Percentiles rank a stretch among this genome's conserved stretches.
Conservation (phyloP, 2,888 invertebrate genomes). For the Neoitamus cyanurus region DNA sequence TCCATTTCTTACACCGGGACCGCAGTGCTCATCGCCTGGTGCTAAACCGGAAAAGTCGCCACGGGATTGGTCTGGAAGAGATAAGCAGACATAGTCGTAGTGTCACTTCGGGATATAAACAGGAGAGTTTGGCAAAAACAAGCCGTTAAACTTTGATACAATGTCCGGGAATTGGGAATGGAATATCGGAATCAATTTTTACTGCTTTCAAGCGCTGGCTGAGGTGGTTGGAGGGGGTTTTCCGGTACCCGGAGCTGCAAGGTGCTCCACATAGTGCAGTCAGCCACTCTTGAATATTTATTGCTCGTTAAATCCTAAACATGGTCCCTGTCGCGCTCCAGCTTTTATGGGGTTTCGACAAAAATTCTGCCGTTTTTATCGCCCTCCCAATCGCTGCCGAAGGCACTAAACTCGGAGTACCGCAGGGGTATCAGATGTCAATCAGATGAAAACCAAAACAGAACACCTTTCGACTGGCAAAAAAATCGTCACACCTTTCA, state of each 20-base stretch:
- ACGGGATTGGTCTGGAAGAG: slow-evolving; percentile 54
- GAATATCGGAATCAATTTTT: slow-evolving; percentile 36
- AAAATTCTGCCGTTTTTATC: slow-evolving; percentile 26
- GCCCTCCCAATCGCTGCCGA: background rate
- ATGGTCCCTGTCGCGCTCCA: background rate
- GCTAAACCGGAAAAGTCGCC: slow-evolving; percentile 55
- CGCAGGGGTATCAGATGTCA: slow-evolving; percentile 43
- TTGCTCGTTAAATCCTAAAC: slow-evolving; percentile 40
- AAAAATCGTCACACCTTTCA: slow-evolving; percentile 8
- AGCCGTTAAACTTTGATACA: slow-evolving; percentile 38
- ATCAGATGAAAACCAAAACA: slow-evolving; percentile 36
- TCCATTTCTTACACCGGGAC: slow-evolving; percentile 54
- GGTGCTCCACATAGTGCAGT: slow-evolving; percentile 3
- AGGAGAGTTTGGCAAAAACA: background rate
- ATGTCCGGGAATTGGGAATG: background rate
- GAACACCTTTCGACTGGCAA: slow-evolving; percentile 30
- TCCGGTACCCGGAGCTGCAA: background rate
- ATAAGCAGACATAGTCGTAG: background rate
- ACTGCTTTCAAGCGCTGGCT: background rate
- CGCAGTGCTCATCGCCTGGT: slow-evolving; percentile 54
- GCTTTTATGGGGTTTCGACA: background rate
- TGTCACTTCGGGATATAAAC: background rate
- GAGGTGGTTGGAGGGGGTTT: background rate
- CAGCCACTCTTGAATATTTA: slow-evolving; percentile 35
- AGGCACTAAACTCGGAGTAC: background rate